Conservation (phyloP, 2,113 vertebrate species). For the Chiloscyllium plagiosum region DNA sequence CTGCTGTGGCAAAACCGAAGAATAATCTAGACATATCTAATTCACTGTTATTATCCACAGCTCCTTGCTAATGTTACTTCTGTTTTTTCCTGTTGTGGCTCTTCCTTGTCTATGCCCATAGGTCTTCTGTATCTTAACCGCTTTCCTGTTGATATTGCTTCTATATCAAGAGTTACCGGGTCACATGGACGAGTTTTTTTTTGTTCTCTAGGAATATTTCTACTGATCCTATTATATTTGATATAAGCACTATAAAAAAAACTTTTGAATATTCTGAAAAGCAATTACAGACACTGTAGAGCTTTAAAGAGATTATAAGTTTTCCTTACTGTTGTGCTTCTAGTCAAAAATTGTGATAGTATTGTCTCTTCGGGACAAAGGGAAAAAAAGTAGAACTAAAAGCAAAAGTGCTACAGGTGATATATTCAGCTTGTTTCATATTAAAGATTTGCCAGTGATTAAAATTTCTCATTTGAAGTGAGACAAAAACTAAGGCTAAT, state of each 20-base stretch:
- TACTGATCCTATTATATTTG: not conserved
- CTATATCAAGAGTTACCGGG: no score
- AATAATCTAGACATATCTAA: not conserved
- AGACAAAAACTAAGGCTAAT: not conserved
- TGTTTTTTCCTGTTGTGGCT: not conserved
- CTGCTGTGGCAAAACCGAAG: not conserved
- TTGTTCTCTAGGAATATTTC: not conserved
- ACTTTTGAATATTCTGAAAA: not conserved
- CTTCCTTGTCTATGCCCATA: not conserved
- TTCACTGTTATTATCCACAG: not conserved
- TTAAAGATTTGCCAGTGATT: not conserved
- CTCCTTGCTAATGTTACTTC: not conserved
- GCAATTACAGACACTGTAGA: not conserved
- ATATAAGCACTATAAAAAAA: not conserved
- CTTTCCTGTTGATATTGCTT: not conserved
- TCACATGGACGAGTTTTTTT: no score
- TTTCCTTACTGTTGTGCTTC: not conserved
- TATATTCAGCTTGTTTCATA: not conserved
- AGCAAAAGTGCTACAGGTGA: not conserved
- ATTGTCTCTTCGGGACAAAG: not conserved
- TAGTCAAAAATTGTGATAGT: not conserved
- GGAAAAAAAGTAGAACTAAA: not conserved
- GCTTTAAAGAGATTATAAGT: not conserved
- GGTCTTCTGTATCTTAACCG: not conserved
- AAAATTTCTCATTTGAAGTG: not conserved